Conservation (phyloP, 2,888 invertebrate species). For the Mimachlamys varia region DNA sequence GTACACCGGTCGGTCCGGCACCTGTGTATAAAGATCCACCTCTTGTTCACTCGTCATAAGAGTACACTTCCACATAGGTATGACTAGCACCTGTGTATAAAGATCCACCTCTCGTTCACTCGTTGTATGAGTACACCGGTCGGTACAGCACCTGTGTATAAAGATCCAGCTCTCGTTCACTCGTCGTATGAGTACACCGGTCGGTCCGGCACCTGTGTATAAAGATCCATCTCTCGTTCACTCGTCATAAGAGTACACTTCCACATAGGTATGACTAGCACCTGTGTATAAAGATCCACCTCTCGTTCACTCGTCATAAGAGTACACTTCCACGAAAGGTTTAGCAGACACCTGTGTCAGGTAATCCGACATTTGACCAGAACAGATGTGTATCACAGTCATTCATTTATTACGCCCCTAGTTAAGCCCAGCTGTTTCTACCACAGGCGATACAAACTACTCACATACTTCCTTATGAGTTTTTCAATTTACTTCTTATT, state of each 20-base stretch:
- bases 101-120: too few species aligned
- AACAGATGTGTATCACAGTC: conserved; percentile 10
- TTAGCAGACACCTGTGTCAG: neutral
- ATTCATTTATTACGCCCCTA: neutral
- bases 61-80: too few species aligned
- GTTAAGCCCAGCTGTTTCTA: conserved; percentile 29
- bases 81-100: too few species aligned
- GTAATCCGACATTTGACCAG: neutral
- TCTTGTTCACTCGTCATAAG: too few species aligned
- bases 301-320: neutral
- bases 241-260: too few species aligned
- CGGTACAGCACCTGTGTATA: too few species aligned
- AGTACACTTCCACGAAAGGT: neutral
- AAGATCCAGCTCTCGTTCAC: neutral
- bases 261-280: neutral
- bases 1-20: too few species aligned
- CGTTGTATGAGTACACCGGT: neutral
- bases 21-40: too few species aligned
- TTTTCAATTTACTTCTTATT: neutral
- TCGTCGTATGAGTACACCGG: too few species aligned
- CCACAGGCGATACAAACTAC: neutral
- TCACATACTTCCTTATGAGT: conserved; percentile 6
- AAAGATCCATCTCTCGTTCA: too few species aligned
- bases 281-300: neutral
- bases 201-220: too few species aligned